Percentiles rank a stretch among this genome's conserved stretches.
phyloP scores from a whole-genome alignment of 2,113 vertebrate species.

The Cariama cristata region DNA sequence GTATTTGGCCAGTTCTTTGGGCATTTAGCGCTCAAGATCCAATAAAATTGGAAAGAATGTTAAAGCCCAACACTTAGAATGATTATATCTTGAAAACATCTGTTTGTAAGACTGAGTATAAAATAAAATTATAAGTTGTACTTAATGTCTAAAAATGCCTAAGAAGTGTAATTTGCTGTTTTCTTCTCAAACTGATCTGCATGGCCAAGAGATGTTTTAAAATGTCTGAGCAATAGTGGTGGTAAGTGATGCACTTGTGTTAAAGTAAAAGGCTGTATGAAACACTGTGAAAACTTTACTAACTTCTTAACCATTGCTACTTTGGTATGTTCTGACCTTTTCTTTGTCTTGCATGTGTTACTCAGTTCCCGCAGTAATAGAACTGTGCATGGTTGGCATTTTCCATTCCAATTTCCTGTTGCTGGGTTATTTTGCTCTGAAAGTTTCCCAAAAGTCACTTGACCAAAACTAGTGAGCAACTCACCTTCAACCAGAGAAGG shows the following conservation, averaged over 20 bases:
- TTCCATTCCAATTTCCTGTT: slow-evolving; percentile 38
- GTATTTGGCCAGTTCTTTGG: slow-evolving; percentile 29
- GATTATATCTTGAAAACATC: slow-evolving; percentile 11
- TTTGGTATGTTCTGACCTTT: slow-evolving; percentile 56
- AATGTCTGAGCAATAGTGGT: slow-evolving; percentile 73
- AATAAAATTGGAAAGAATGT: slow-evolving; percentile 38
- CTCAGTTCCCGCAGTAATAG: slow-evolving; percentile 46
- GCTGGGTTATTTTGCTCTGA: slow-evolving; percentile 53
- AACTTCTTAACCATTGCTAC: slow-evolving; percentile 67
- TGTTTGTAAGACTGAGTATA: slow-evolving; percentile 31
- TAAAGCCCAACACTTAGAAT: slow-evolving; percentile 59
- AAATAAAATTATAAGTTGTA: slow-evolving; percentile 39
- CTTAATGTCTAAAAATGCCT: slow-evolving; percentile 61
- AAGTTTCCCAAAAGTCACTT: slow-evolving; percentile 66
- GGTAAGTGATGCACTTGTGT: slow-evolving; percentile 74
- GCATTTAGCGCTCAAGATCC: slow-evolving; percentile 34
- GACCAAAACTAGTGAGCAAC: slow-evolving; percentile 65
- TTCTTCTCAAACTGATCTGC: slow-evolving; percentile 68
- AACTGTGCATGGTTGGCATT: slow-evolving; percentile 66
- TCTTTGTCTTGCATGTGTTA: slow-evolving; percentile 74
- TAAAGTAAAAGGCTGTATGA: slow-evolving; percentile 76
- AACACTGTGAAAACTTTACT: slow-evolving; percentile 79
- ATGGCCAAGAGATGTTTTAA: slow-evolving; percentile 75
- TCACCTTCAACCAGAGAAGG: not conserved
- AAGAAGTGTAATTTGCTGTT: slow-evolving; percentile 59